Evolutionary conservation across 2,888 invertebrate genomes (phyloP), one percentile per base, ranked within the genome.

Genomic region (Trissonchulus sp.): DNA sequence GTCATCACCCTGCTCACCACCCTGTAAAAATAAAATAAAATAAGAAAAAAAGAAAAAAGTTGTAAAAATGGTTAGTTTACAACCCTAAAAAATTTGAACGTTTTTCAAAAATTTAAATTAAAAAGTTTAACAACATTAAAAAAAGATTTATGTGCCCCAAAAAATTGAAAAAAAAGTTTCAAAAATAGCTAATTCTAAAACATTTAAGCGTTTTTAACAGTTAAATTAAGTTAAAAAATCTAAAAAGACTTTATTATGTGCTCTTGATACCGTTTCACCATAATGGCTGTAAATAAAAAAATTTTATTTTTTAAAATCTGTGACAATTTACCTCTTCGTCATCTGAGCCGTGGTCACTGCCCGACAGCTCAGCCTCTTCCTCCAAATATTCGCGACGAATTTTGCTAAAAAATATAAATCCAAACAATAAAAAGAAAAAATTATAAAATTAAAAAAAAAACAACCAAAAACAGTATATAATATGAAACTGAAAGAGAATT

Each of bases 331-430:
- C n/a, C n/a, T n/a, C n/a, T n/a, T n/a, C n/a, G 91, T 94, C 94
- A 0, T 90, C 93, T 68, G 93, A 93, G 0, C 90, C 93, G 90
- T 91, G 92, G 79, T 94, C 94, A 1, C 92, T 93, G 82, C 94
- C 95, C 0, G 93, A 93, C 38, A 96, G 85, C 82, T 95, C 95
- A 0, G 95, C 95, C 86, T 96, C 95, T 62, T 90, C 89, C 79
- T 96, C 95, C 74, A 95, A 69, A 36, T 35, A 69, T 69, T 69
- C 71, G 28, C 37, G 34, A 15, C 71, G 33, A 35, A 69, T n/a
- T 69, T 69, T 69, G 3, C 71, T 69, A 69, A 35, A 69, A 65
- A 8, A n/a, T 31, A 60, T 15, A 34, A 65, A n/a, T n/a, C n/a
- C n/a, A n/a, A n/a, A n/a, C n/a, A n/a, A n/a, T n/a, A n/a, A n/a